phyloP scores from a whole-genome alignment of 2,797 vertebrate species.

The Apodemus agrarius region DNA sequence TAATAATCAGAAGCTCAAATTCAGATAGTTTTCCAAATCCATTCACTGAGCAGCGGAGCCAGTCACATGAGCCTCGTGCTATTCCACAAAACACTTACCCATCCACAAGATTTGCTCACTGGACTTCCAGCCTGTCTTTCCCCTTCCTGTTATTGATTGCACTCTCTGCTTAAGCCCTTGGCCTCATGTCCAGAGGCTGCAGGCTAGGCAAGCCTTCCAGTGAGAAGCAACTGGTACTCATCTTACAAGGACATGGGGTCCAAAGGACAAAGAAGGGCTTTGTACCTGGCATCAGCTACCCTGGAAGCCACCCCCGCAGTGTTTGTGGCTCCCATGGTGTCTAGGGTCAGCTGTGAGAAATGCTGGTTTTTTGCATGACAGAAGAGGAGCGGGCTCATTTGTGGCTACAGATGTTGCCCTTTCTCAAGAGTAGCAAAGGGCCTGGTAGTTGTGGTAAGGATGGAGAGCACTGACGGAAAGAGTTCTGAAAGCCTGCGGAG shows the following conservation, averaged over 20 bases:
- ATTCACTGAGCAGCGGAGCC: not conserved
- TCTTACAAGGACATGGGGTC: not conserved
- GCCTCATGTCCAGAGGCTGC: not conserved
- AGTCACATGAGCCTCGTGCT: not conserved
- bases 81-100: too few species aligned
- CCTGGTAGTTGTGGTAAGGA: not conserved
- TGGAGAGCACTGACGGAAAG: not conserved
- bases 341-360: not conserved
- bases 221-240: not conserved
- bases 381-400: not conserved
- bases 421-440: not conserved
- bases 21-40: constrained; percentile 24
- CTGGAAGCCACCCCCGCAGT: not conserved
- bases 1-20: constrained; percentile 39
- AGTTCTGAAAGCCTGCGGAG: not conserved
- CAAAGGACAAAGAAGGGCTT: not conserved
- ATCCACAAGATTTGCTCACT: not conserved
- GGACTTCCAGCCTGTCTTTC: not conserved
- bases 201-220: not conserved
- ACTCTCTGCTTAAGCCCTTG: not conserved
- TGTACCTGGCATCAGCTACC: not conserved
- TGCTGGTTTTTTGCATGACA: not conserved
- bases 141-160: not conserved
- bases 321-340: not conserved
- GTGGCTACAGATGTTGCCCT: not conserved